phyloP scores from a whole-genome alignment of 2,888 invertebrate genomes.

The Isotomurus palustris region DNA sequence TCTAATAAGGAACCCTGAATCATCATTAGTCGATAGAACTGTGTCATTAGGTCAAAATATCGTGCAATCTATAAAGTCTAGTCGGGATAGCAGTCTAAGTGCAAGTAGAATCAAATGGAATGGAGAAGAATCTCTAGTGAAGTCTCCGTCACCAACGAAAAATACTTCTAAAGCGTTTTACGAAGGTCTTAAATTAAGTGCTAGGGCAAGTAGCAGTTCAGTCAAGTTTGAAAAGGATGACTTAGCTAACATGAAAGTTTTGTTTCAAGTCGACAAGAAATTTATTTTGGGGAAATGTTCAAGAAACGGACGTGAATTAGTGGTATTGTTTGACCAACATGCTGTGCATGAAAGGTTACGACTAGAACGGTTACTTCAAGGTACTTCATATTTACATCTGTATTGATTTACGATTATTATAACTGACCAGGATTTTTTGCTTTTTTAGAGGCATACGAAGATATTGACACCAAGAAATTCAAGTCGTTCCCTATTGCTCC shows the following conservation, averaged over 20 bases:
- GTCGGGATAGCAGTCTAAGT: neutral
- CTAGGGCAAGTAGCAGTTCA: too few species aligned
- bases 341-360: conserved; percentile 79
- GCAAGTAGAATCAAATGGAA: conserved; percentile 18
- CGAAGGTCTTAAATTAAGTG: too few species aligned
- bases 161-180: too few species aligned
- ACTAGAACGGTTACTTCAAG: conserved; percentile 63
- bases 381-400: conserved; percentile 50
- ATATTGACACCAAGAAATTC: conserved; percentile 6
- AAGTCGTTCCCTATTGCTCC: conserved; percentile 16
- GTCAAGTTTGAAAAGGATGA: conserved; percentile 32
- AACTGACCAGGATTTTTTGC: neutral
- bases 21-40: too few species aligned
- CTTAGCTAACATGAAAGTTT: conserved; percentile 53
- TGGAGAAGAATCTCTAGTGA: too few species aligned
- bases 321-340: conserved; percentile 79
- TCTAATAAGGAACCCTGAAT: too few species aligned
- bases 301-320: conserved; percentile 51
- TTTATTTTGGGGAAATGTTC: conserved; percentile 59
- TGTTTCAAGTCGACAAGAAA: conserved; percentile 71
- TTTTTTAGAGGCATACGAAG: conserved; percentile 18
- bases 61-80: neutral
- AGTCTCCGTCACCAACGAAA: too few species aligned
- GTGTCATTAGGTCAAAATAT: conserved; percentile 46
- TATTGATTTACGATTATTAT: neutral